Base-by-base conservation (phyloP, 2,113 vertebrate genomes). In the Sturnus vulgaris region DNA sequence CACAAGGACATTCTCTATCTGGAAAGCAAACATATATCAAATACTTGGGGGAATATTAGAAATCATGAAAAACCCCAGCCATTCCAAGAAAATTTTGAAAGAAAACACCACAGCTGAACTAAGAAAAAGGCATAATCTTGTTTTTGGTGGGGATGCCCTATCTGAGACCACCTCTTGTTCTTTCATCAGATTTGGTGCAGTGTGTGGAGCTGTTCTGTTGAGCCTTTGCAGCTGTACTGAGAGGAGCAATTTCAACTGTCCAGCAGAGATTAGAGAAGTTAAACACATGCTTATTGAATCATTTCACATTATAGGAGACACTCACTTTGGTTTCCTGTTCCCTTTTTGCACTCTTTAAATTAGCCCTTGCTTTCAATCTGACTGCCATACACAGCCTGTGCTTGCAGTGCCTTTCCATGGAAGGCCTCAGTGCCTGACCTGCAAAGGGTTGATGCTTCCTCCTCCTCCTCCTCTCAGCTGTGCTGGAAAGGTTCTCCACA, bases 1-100 rank as follows among this genome's bases (percentile, higher is more conserved):
- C 56, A 49, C 94, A 94, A 94, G 86, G 94, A 91, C 80, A 60
- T 93, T 90, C 76, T 95, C 68, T 86, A 68, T 88, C 69, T 88
- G 92, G 44, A 92, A 91, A 96, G 56, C 40, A 86, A 92, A 92
- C 52, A 61, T 14, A 25, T 59, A 72, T 75, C 80, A 96, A 73
- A 88, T 73, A 88, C 50, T 61, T 64, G 91, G 64, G 72, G 81
- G 57, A 90, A 68, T 69, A 85, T 42, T 30, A 90, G 70, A 93
- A 90, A 82, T 65, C 57, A 49, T 76, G 49, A 76, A 82, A 72
- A 53, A 17, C 20, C 6, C 12, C 16, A 63, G 57, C 31, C 24
- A 56, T 22, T 85, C 31, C 70, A 87, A 44, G 27, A 78, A 70
- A 42, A 71, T 79, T 85, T 60, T 85, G 60, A 79, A 94, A 90